Conservation (phyloP, 1,140 invertebrate genomes). For the Aporrectodea caliginosa region DNA sequence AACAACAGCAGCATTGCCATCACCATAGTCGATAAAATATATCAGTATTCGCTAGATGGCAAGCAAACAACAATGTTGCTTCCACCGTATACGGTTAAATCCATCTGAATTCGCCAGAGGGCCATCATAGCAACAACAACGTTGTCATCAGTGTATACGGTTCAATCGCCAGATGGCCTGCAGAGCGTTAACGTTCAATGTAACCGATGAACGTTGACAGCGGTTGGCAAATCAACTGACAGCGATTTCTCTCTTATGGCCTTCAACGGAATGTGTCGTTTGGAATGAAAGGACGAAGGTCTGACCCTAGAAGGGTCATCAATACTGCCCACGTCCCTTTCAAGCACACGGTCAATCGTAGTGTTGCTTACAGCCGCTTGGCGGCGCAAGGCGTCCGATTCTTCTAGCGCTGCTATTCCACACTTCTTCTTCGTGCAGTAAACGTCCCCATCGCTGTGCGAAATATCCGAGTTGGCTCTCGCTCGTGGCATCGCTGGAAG, state of each 20-base stretch:
- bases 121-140: no score
- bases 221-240: slow-evolving; percentile 4
- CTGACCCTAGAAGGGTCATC: no score
- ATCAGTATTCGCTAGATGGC: no score
- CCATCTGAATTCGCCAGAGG: no score
- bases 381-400: background rate
- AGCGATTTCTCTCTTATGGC: slow-evolving; percentile 25
- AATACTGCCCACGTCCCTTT: no score
- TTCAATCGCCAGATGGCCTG: no score
- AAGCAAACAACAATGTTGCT: no score
- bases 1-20: no score
- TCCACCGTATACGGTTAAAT: no score
- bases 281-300: background rate
- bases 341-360: background rate
- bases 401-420: background rate
- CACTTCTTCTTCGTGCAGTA: background rate
- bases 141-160: no score
- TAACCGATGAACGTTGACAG: background rate
- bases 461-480: background rate
- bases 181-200: no score
- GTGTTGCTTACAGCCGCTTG: background rate
- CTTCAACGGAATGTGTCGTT: slow-evolving; percentile 20
- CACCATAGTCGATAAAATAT: no score
- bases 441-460: background rate
- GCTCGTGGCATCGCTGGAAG: background rate